phyloP scores from a whole-genome alignment of 2,797 vertebrate genomes.

The Typhlichthys eigenmanni region DNA sequence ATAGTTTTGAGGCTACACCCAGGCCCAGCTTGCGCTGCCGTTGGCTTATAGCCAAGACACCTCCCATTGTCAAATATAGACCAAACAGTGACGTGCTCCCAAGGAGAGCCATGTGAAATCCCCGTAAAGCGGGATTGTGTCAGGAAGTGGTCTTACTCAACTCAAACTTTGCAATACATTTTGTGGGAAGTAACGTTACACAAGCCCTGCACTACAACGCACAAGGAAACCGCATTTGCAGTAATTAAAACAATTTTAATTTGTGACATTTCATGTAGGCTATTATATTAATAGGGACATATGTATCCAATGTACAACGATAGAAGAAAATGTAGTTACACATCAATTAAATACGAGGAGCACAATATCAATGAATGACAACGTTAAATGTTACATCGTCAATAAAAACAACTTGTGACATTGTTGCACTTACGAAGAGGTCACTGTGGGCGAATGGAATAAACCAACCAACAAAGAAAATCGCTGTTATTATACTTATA shows the following conservation, averaged over 20 bases:
- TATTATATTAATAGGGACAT: too few relatives aligned
- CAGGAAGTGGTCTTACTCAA: constrained; percentile 58
- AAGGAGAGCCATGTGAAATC: constrained; percentile 75
- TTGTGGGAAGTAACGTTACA: constrained; percentile 7
- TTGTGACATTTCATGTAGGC: too few relatives aligned
- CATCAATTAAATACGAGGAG: too few relatives aligned
- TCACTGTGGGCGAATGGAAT: background rate
- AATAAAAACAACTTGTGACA: too few relatives aligned
- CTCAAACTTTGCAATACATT: constrained; percentile 32
- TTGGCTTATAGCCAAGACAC: constrained; percentile 60
- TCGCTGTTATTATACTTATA: constrained; percentile 17
- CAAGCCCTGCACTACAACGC: background rate
- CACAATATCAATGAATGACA: too few relatives aligned
- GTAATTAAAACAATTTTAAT: background rate
- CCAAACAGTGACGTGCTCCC: constrained; percentile 70
- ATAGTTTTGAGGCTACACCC: constrained; percentile 66
- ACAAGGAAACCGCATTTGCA: background rate
- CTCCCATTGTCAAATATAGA: constrained; percentile 80
- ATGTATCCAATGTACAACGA: too few relatives aligned
- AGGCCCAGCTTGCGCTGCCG: constrained; percentile 56
- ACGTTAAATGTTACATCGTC: too few relatives aligned
- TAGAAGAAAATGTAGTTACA: too few relatives aligned
- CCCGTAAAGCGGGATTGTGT: constrained; percentile 65
- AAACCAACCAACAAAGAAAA: constrained; percentile 22
- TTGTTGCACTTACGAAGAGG: too few relatives aligned